phyloP scores from a whole-genome alignment of 2,797 vertebrate genomes.

The Atherinosoma microstoma region DNA sequence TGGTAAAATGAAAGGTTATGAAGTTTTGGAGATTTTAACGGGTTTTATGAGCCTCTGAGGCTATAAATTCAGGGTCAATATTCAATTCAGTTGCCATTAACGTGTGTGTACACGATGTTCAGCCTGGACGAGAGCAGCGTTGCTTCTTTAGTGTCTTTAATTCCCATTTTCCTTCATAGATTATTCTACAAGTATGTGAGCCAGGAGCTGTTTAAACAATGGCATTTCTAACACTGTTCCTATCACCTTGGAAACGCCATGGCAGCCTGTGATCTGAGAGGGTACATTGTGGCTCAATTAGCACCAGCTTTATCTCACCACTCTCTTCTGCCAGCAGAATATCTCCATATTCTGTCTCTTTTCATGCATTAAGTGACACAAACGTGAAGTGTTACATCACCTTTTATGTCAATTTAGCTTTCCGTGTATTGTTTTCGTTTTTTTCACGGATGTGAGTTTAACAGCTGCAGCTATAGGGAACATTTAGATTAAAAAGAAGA shows the following conservation, averaged over 20 bases:
- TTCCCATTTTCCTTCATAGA: constrained; percentile 64
- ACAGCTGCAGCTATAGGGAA: background rate
- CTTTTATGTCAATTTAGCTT: constrained; percentile 53
- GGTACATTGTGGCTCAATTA: constrained; percentile 81
- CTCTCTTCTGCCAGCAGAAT: constrained; percentile 60
- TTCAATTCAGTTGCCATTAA: constrained; percentile 1
- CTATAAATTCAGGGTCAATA: constrained; percentile 7
- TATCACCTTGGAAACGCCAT: constrained; percentile 81
- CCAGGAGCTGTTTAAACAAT: constrained; percentile 71
- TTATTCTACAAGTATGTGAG: constrained; percentile 70
- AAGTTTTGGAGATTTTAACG: constrained; percentile 5
- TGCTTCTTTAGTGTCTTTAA: constrained; percentile 50
- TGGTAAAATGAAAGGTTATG: constrained; percentile 13
- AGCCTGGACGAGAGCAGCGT: constrained; percentile 32
- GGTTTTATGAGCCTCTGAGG: background rate
- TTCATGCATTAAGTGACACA: constrained; percentile 71
- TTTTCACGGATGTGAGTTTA: constrained; percentile 27
- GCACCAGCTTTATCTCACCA: constrained; percentile 62
- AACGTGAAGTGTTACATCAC: constrained; percentile 63
- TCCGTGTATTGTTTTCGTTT: constrained; percentile 14
- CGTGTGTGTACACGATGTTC: constrained; percentile 25
- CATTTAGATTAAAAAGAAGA: background rate
- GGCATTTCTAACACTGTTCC: constrained; percentile 77
- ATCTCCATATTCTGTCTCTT: constrained; percentile 66
- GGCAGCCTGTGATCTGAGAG: constrained; percentile 79